Percentiles rank a stretch among this genome's conserved stretches.
These are phyloP conservation scores for Psettodes erumei DNA, from an alignment of 2,113 vertebrate species.

Conservation along the genomic window DNA sequence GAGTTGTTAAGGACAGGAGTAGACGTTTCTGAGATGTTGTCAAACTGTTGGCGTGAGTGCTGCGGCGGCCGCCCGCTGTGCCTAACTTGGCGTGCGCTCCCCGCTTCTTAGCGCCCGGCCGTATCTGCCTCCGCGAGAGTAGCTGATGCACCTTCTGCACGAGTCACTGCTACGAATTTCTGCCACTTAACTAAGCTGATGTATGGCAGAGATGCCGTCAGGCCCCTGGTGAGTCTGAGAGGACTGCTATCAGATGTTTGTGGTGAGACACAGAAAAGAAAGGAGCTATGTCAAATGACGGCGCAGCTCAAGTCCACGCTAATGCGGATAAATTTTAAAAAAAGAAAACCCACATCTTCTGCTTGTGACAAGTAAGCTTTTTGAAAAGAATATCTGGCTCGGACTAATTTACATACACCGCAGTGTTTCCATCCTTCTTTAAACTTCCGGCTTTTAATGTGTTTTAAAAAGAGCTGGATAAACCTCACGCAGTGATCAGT, in stretches of 20 bases:
- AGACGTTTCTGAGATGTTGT: constrained; percentile 72
- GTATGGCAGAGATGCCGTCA: constrained; percentile 23
- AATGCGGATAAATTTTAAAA: constrained; percentile 15
- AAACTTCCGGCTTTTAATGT: background rate
- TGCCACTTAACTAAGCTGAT: constrained; percentile 52
- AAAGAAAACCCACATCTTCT: constrained; percentile 1
- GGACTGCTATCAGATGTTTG: constrained; percentile 2
- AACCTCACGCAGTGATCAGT: too few relatives aligned
- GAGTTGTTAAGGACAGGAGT: constrained; percentile 56
- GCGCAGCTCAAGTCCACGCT: constrained; percentile 26
- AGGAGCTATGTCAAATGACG: constrained; percentile 1
- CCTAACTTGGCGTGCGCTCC: constrained; percentile 56
- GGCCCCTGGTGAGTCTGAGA: constrained; percentile 24
- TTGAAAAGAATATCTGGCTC: background rate
- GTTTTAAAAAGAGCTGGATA: background rate
- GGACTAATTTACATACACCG: background rate
- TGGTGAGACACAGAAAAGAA: background rate
- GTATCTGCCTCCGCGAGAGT: constrained; percentile 33
- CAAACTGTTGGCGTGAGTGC: constrained; percentile 68
- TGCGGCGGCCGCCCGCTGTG: constrained; percentile 61
- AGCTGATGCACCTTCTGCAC: constrained; percentile 33
- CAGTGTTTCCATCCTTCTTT: background rate
- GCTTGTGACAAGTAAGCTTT: constrained; percentile 10
- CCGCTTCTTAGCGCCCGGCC: constrained; percentile 18
- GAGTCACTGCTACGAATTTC: constrained; percentile 48